Base-by-base conservation (phyloP, 1,140 invertebrate genomes). In the Archegozetes longisetosus region DNA sequence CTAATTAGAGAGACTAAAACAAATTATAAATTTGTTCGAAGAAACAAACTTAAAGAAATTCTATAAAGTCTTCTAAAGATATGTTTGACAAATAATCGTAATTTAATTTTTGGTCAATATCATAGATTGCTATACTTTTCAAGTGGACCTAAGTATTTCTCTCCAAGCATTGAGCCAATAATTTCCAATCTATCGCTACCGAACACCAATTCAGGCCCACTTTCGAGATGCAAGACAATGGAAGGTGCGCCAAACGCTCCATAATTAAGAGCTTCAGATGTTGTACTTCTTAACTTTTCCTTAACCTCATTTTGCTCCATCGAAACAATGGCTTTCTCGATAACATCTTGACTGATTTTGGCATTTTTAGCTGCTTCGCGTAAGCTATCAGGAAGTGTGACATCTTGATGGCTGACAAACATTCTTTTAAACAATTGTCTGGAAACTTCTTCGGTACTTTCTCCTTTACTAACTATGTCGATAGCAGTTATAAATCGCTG, bases 271-370 rank as follows among this genome's bases (percentile, higher is more conserved):
- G 64, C 67, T 55, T 64, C 61, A 32, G 66, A 61, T 2, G 66
- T 66, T 9, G 80, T 75, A 49, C 72, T 68, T 58, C 73, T 65
- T 51, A 82, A 64, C 68, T 60, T 61, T 17, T 66, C 40, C 55
- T 64, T 66, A 23, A 53, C 49, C 40, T 55, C 32, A 20, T 48
- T 3, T 2, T 32, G 50, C 48, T 58, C 53, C 17, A 64, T 55
- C 6, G 13, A 25, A 22, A 54, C 51, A 9, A 66, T 28, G 23
- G 55, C 28, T 23, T 62, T 57, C 25, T 62, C 49, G 26, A 68
- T 47, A 2, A 51, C 40, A 13, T 46, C 46, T 14, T 28, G 2
- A 25, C 58, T 63, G 53, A 72, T 60, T 58, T 68, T 66, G 28
- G 67, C 69, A 32, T 62, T 54, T 48, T 62, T 47, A 2, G 63